Conservation (phyloP, 2,113 vertebrate genomes). For the Gracilinanus agilis region DNA sequence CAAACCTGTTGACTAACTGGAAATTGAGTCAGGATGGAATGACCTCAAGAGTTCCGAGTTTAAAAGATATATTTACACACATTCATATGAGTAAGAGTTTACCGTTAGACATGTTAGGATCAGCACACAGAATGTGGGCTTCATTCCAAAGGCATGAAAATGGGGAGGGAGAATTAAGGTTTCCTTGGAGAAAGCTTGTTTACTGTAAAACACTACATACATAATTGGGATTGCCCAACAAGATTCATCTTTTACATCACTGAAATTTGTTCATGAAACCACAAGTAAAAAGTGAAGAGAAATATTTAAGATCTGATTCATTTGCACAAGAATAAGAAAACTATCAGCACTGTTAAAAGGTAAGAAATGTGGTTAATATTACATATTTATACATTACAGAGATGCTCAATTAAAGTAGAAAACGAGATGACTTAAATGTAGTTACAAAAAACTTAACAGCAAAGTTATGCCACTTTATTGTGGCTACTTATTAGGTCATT, state of each 20-base stretch:
- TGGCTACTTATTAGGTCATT: constrained; percentile 36
- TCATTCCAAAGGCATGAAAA: constrained; percentile 38
- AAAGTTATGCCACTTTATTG: constrained; percentile 12
- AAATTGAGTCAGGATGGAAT: constrained; percentile 72
- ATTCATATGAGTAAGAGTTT: constrained; percentile 3
- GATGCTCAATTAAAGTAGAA: background rate
- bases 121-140: background rate
- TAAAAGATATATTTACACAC: constrained; percentile 13
- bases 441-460: constrained; percentile 22
- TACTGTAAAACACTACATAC: constrained; percentile 44
- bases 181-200: constrained; percentile 66
- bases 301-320: constrained; percentile 69
- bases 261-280: constrained; percentile 67
- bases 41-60: constrained; percentile 48
- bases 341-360: constrained; percentile 3
- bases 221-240: constrained; percentile 47
- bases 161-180: background rate
- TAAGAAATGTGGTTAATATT: constrained; percentile 12
- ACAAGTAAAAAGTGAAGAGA: constrained; percentile 62
- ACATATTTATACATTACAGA: background rate
- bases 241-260: constrained; percentile 69
- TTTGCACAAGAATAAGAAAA: constrained; percentile 32
- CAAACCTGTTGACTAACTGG: constrained; percentile 55
- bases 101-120: constrained; percentile 28
- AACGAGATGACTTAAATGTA: background rate